Conservation (phyloP, 2,113 vertebrate genomes). For the Phrynocephalus versicolor region DNA sequence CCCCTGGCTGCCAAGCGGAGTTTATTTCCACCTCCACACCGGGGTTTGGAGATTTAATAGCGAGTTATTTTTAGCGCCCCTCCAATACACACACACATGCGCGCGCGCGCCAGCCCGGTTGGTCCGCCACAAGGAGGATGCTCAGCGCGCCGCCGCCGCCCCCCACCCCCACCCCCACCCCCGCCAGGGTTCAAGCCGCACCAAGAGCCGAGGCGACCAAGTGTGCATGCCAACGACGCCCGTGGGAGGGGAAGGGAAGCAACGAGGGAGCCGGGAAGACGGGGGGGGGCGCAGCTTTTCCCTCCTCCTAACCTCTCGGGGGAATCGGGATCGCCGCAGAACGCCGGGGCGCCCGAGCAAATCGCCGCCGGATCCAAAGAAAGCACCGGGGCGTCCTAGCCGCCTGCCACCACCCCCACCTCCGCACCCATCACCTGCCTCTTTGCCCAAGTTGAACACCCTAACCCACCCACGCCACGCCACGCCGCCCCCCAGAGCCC, state of each 20-base stretch:
- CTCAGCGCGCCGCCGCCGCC: not conserved
- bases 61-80: constrained; percentile 19
- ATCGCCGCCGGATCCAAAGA: too few species aligned
- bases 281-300: too few species aligned
- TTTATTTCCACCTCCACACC: not conserved
- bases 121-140: not conserved
- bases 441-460: not conserved
- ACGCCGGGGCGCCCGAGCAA: too few species aligned
- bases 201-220: too few species aligned
- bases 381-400: not conserved
- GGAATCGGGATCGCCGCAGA: too few species aligned
- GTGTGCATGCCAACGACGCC: not conserved
- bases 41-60: not conserved
- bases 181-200: not conserved
- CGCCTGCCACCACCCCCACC: too few species aligned
- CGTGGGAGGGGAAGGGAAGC: not conserved
- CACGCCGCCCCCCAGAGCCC: too few species aligned
- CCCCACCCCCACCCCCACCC: not conserved
- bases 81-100: not conserved
- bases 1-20: constrained; percentile 18
- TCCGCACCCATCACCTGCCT: too few species aligned
- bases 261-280: not conserved
- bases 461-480: not conserved
- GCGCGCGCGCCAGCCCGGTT: not conserved
- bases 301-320: too few species aligned